phyloP scores from a whole-genome alignment of 2,888 invertebrate genomes.

The Ypsolopha scabrella region DNA sequence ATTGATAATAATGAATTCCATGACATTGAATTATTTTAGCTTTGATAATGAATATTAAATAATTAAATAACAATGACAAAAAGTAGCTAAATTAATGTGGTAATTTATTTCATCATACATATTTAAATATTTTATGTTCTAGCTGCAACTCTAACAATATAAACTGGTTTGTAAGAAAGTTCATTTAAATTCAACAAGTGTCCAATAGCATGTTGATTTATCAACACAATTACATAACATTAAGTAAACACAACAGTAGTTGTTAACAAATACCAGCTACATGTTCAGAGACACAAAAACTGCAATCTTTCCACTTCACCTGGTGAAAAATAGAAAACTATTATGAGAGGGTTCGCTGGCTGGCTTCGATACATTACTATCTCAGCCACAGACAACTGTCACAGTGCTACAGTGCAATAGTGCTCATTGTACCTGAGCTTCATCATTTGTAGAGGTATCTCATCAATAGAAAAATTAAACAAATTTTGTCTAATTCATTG shows the following conservation, averaged over 20 bases:
- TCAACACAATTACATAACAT: not conserved
- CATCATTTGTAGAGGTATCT: no score
- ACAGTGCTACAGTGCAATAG: no score
- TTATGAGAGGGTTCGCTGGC: slow-evolving; percentile 13
- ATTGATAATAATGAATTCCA: no score
- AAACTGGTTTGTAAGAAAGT: not conserved
- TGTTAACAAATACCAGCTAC: not conserved
- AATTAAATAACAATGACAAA: not conserved
- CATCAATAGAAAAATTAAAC: no score
- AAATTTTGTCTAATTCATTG: no score
- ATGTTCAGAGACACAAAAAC: not conserved
- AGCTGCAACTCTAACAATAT: not conserved
- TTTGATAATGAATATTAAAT: not conserved
- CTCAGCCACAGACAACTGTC: no score
- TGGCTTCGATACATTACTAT: no score
- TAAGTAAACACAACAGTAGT: not conserved
- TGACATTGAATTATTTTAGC: no score
- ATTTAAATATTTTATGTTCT: not conserved
- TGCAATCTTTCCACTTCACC: slow-evolving; percentile 26
- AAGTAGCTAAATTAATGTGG: not conserved
- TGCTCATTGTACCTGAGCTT: no score
- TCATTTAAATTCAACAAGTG: not conserved
- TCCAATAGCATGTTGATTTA: not conserved
- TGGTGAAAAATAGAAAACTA: slow-evolving; percentile 44
- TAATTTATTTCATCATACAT: not conserved